Base-by-base conservation (phyloP, 2,797 vertebrate genomes). In the Morus bassanus region DNA sequence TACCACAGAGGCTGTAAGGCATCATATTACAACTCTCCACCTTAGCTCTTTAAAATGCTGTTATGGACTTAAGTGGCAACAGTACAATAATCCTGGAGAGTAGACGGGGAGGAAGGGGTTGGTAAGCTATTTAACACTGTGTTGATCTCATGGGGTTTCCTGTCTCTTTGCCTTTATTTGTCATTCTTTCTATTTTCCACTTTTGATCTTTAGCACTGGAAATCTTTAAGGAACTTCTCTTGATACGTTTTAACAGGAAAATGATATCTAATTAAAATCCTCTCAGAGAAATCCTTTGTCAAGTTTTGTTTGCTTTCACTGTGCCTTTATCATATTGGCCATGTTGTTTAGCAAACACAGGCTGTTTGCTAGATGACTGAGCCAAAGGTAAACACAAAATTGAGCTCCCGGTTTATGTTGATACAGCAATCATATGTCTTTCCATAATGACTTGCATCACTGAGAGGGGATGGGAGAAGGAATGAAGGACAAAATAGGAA, bases 1-100 rank as follows among this genome's bases (percentile, higher is more conserved):
- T 96, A 93, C 78, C 54, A 0, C 85, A 92, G 95, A 97, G 97
- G 68, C 92, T 97, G 92, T 51, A 94, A 97, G 87, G 97, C 82
- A 96, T 98, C 85, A 2, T 86, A 77, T 97, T 97, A 97, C 97
- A 97, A 45, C 61, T 96, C 78, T 97, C 84, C 82, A 91, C 87
- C 91, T 96, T 96, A 97, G 96, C 94, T 96, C 93, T 97, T 96
- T 94, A 97, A 90, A 97, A 97, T 77, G 64, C 85, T 93, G 93
- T 46, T 87, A 76, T 45, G 54, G 90, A 95, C 70, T 89, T 89
- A 93, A 95, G 89, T 33, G 50, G 76, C 89, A 97, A 96, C 70
- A 90, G 73, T 65, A 56, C 53, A 96, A 87, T 61, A 70, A 82
- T 89, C 61, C 89, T 51, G 45, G 45, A 77, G 75, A 95, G 72